Conservation (phyloP, 2,113 vertebrate species). For the Erythrolamprus reginae region DNA sequence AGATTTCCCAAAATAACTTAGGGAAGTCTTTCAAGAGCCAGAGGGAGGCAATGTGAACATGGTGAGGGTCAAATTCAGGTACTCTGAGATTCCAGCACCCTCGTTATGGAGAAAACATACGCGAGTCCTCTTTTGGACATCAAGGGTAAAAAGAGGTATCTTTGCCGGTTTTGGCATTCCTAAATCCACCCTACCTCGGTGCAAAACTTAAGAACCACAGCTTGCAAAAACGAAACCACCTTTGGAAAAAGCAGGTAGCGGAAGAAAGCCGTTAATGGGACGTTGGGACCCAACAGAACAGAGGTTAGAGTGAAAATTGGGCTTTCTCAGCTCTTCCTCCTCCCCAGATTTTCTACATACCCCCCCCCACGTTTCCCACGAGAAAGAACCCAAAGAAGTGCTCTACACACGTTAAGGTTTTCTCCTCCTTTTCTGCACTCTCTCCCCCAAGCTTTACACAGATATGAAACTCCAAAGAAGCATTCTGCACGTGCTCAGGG, state of each 20-base stretch:
- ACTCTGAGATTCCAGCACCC: not conserved
- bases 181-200: not conserved
- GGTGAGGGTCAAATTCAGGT: not conserved
- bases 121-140: not conserved
- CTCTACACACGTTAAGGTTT: not conserved
- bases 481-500: not conserved
- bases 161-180: not conserved
- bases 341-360: not conserved
- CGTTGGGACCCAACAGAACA: not conserved
- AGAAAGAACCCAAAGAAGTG: not conserved
- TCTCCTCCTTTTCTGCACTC: not conserved
- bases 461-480: not conserved
- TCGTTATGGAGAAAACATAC: not conserved
- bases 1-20: conserved; percentile 12
- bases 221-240: not conserved
- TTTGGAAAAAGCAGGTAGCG: not conserved
- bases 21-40: not conserved
- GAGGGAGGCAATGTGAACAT: not conserved
- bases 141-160: not conserved
- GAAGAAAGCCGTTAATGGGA: not conserved
- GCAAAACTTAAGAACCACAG: not conserved
- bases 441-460: not conserved
- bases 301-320: not conserved
- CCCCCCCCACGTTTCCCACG: not conserved
- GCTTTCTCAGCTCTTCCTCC: not conserved